Evolutionary conservation across 1,140 invertebrate species (phyloP), one percentile per base, ranked within the genome.

Genomic region (Neuroterus valhalla): DNA sequence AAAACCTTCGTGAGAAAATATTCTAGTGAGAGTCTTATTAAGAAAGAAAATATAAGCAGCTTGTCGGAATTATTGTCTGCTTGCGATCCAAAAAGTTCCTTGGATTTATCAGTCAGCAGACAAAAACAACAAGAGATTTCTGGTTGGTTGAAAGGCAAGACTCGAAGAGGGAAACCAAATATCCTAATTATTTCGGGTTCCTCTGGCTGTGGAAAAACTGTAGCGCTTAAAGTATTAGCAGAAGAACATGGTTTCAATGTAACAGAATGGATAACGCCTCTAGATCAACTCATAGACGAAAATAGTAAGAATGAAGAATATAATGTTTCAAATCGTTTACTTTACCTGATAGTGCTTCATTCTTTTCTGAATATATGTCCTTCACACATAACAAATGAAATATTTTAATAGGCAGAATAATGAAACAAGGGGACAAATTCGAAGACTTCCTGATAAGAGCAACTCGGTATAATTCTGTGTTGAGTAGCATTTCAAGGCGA

Each of bases 231-330:
- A 66, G 87, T 92, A 2, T 70, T 95, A 11, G 92, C 93, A 48
- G 88, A 91, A 66, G 91, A 93, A 77, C 84, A 92, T 71, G 87
- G 88, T 69, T 92, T 93, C 71, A 87, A 91, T 78, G 72, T 95
- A 45, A 88, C 91, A 23, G 94, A 95, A 86, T 96, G 94, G 94
- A 92, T 94, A 21, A 95, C 93, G 76, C 94, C 94, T 3, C 72
- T 94, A 1, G 94, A 95, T 88, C 88, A 87, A 76, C 82, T 82
- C 46, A 82, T 88, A 66, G 81, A 89, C 82, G 87, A 90, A 75
- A 87, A 87, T 72, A 87, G 90, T 88, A 85, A 85, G 70, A 69
- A 70, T 17, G 38, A 71, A 72, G 11, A 43, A 26, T 69, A 68
- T 78, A 67, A 50, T 15, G 46, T 21, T 19, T 66, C 6, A 68